Evolutionary conservation across 2,888 invertebrate species (phyloP), one percentile per base, ranked within the genome.

Genomic region (Argyra leucocephala): DNA sequence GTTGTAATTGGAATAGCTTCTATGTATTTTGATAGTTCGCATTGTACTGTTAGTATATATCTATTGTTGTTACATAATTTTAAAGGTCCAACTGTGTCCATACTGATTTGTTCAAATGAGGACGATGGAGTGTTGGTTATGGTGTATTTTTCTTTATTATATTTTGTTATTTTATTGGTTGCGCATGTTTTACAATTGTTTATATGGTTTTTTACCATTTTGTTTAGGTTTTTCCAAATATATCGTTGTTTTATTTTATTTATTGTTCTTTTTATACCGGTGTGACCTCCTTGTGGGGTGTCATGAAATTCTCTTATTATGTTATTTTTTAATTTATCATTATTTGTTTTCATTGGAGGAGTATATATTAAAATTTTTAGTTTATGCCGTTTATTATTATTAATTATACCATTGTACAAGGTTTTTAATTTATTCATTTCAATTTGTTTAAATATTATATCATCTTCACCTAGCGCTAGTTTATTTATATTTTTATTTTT

Each of bases 1-100:
- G 66, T 68, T 57, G 64, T 24, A 23, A 69, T 65, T 58, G 69
- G 67, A n/a, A 66, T 57, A 7, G 67, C 64, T 7, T 67, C 58
- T 37, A 71, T 57, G 21, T 71, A 64, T 60, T 64, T 64, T 15
- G 63, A 60, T 22, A 60, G 12, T 18, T 64, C 59, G 18, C 37
- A 59, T 60, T 60, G 59, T 22, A 59, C 9, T 6, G 63, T 59
- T 64, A 64, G n/a, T 21, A 64, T 64, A 12, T 64, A 64, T 60
- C 37, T 64, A 7, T 21, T 37, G 9, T 48, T 2, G 4, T 60
- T 64, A 18, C 23, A 22, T 37, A 23, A n/a, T 60, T n/a, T 31
- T 60, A 64, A 31, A 18, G 64, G 60, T 22, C 64, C 37, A 37
- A 60, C 64, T n/a, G 64, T 64, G 22, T 60, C 60, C 3, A 64